Evolutionary conservation across 2,888 invertebrate genomes (phyloP), one percentile per base, ranked within the genome.

Genomic region (Nowickia ferox): DNA sequence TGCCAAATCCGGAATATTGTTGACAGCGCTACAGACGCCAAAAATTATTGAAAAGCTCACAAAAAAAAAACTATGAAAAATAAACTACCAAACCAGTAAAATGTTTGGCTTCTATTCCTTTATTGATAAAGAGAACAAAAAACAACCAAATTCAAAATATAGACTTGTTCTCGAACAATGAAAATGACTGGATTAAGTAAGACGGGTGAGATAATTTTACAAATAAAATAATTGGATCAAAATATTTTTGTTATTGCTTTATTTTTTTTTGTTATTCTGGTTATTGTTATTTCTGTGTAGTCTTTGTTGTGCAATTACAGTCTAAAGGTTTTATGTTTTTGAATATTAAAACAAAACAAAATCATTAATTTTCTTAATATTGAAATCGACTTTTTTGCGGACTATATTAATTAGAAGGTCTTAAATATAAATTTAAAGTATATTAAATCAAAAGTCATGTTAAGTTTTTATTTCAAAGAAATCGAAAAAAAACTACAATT

Each of bases 11-110:
- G 79, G 83, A 80, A 68, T 80, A 79, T 83, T 86, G 86, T 86
- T 86, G 86, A 86, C 86, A 86, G 86, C 86, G 83, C 80, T 83
- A 76, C 76, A 79, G 83, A 86, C 83, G 86, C 86, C 86, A 86
- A 86, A 86, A 86, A 80, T 86, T 86, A 83, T 86, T 83, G 83
- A 83, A 72, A 71, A 79, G 76, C 76, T 83, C 71, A 72, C 71
- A 79, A 78, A 85, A 85, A 80, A 63, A 30, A 1, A 30, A 3
- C 6, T 8, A 57, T 11, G 13, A 74, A 79, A 78, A 78, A 79
- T 79, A 83, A 83, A 83, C 75, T 79, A 80, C 72, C 83, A 86
- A 86, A 79, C 79, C 76, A 76, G 86, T 68, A 80, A 86, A 86
- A 83, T 86, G 79, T 76, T 86, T 86, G 86, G 86, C 86, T 84